A percentile compares a stretch with the other conserved stretches of the same genome.
Evolutionary conservation across 2,888 invertebrate species (phyloP).

Genomic region (Cheiracanthium punctorium): DNA sequence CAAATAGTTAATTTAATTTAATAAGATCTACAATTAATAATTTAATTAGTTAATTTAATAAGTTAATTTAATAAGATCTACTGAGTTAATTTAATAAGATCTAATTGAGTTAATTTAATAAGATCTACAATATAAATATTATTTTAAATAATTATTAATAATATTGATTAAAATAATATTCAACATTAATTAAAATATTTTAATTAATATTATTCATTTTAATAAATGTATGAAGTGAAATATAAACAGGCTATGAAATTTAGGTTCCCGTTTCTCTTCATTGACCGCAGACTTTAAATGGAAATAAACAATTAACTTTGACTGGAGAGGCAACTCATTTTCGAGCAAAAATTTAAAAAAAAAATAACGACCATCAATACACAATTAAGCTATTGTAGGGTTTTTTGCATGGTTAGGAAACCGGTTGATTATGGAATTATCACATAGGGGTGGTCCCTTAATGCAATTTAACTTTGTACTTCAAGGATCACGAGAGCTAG

Average conservation of each 20-base stretch:
- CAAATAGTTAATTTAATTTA: no score
- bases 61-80: no score
- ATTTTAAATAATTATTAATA: not conserved
- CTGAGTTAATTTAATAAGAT: no score
- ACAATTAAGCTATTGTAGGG: conserved; percentile 12
- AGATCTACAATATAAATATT: not conserved
- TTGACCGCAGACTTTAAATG: no score
- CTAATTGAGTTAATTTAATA: no score
- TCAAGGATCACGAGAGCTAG: conserved; percentile 26
- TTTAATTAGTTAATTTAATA: no score
- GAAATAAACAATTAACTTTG: not conserved
- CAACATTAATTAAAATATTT: not conserved
- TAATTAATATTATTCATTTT: no score
- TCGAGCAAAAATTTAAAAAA: conserved; percentile 25
- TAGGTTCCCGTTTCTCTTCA: no score
- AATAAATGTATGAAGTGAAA: not conserved
- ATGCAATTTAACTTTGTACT: conserved; percentile 53
- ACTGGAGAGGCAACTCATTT: conserved; percentile 31
- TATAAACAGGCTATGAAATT: not conserved
- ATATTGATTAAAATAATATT: not conserved
- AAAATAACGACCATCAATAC: conserved; percentile 44
- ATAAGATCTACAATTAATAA: no score
- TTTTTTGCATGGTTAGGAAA: conserved; percentile 11
- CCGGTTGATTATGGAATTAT: conserved; percentile 33
- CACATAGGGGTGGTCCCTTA: conserved; percentile 56